Base-by-base conservation (phyloP, 2,113 vertebrate species). In the Poeciliopsis prolifica region DNA sequence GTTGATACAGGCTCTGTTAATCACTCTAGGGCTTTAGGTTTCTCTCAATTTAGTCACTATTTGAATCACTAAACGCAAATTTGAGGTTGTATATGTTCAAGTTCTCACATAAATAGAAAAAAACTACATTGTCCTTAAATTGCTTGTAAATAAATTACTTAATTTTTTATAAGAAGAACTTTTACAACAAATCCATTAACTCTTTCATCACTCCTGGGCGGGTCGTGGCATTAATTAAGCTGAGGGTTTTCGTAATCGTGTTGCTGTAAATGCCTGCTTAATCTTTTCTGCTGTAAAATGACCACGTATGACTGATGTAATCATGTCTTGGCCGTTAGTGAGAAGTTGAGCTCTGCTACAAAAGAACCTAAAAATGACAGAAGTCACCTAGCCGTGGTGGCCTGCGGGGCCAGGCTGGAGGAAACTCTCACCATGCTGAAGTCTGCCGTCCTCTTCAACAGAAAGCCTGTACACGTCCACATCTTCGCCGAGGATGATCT, bases 361-460 rank as follows among this genome's bases (percentile, higher is more conserved):
- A 48, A 84, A 51, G 29, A 60, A 26, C 44, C 33, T 19, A 17
- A 19, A 74, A 61, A 88, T 79, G 95, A 95, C 86, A 91, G 88
- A 61, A 96, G 97, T 92, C 96, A 97, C 78, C 91, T 99, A 61
- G 97, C 97, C 9, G 98, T 99, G 82, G 98, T 98, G 88, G 96
- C 97, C 83, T 99, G 98, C 83, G 98, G 97, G 28, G 92, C 96
- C 86, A 94, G 97, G 78, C 91, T 99, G 80, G 96, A 98, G 51
- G 98, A 99, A 87, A 98, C 97, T 4, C 72, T 99, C 76, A 96
- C 93, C 60, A 99, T 99, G 97, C 77, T 99, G 84, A 98, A 97
- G 91, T 99, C 98, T 67, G 97, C 97, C 3, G 72, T 98, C 74
- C 93, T 99, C 78, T 96, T 99, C 90, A 96, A 96, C 89, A 88